Evolutionary conservation across 2,113 vertebrate species (phyloP).

Genomic region (Turnix velox): DNA sequence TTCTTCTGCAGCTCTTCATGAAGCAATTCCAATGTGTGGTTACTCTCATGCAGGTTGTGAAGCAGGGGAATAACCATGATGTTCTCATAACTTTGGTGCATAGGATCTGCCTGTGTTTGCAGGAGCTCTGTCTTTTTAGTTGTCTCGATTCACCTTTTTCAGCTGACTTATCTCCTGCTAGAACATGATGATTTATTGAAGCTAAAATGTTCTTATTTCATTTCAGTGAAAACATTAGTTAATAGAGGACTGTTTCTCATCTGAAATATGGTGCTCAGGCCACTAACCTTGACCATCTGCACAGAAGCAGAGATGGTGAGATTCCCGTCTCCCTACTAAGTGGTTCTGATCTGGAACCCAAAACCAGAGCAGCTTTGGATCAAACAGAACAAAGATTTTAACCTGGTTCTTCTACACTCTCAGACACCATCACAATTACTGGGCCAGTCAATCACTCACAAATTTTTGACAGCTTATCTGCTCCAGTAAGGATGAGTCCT

Average conservation of each 20-base stretch:
- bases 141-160: too few species aligned
- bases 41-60: background rate
- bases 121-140: background rate
- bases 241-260: background rate
- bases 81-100: background rate
- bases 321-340: background rate
- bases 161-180: background rate
- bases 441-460: background rate
- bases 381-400: background rate
- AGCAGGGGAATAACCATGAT: background rate
- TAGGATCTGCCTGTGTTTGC: background rate
- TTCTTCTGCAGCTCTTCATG: background rate
- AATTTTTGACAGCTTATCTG: background rate
- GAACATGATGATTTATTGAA: background rate
- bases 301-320: background rate
- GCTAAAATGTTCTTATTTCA: background rate
- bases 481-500: background rate
- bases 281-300: background rate
- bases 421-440: background rate
- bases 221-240: background rate
- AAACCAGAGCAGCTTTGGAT: background rate
- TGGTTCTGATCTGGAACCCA: background rate
- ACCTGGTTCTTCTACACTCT: background rate
- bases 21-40: background rate
- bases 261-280: background rate